Conservation (phyloP, 2,888 invertebrate species). For the Ochropleura leucogaster region DNA sequence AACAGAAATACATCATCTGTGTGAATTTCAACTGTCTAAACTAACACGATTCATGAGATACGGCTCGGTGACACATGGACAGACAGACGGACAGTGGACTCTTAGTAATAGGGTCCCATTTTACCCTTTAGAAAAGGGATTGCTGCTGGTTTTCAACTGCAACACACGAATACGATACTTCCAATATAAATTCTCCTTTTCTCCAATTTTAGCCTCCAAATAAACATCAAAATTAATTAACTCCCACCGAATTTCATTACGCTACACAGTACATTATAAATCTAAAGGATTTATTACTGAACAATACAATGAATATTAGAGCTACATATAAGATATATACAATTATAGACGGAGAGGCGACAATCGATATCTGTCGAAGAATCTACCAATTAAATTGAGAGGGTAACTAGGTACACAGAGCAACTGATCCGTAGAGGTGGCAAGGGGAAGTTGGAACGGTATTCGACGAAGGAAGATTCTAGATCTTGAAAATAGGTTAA, state of each 20-base stretch:
- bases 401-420: conserved; percentile 77
- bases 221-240: conserved; percentile 61
- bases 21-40: too few relatives aligned
- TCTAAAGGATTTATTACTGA: conserved; percentile 62
- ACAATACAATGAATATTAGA: conserved; percentile 54
- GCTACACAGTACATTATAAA: conserved; percentile 41
- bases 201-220: conserved; percentile 14
- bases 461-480: not conserved
- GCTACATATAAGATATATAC: conserved; percentile 49
- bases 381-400: conserved; percentile 86
- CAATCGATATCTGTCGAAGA: conserved; percentile 80
- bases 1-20: too few relatives aligned
- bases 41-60: too few relatives aligned
- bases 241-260: conserved; percentile 54
- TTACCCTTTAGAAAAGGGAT: too few relatives aligned
- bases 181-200: not conserved
- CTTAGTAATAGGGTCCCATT: too few relatives aligned
- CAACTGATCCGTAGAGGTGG: conserved; percentile 58
- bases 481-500: not conserved
- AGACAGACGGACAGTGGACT: too few relatives aligned
- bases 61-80: too few relatives aligned
- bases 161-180: not conserved
- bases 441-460: not conserved
- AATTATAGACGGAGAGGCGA: conserved; percentile 48
- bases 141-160: not conserved